phyloP scores from a whole-genome alignment of 1,140 invertebrate genomes.

The Aphaenogaster floridana region DNA sequence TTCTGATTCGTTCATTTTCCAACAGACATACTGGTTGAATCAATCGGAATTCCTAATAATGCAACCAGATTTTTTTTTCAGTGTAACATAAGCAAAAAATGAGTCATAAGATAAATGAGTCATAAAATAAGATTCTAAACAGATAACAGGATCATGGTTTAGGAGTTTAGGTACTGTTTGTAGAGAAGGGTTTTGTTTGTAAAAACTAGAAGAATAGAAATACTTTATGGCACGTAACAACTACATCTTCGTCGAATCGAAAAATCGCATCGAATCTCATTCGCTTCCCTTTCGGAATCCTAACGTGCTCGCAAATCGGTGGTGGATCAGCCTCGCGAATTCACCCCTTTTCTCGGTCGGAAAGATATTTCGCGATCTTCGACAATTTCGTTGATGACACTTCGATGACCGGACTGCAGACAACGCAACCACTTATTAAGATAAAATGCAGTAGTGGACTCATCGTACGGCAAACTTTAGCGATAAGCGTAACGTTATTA shows the following conservation, averaged over 20 bases:
- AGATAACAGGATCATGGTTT: too few species aligned
- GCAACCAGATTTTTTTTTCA: too few species aligned
- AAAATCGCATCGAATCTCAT: slow-evolving; percentile 30
- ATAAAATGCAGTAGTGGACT: not conserved
- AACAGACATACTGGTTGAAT: too few species aligned
- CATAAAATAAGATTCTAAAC: too few species aligned
- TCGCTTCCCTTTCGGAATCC: not conserved
- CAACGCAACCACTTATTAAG: not conserved
- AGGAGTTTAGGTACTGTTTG: too few species aligned
- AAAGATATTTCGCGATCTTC: not conserved
- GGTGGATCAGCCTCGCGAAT: slow-evolving; percentile 38
- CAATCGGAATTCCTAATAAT: too few species aligned
- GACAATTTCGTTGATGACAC: not conserved
- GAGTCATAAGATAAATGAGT: too few species aligned
- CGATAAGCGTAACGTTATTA: not conserved
- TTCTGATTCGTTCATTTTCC: too few species aligned
- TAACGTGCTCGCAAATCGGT: not conserved
- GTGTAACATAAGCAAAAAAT: too few species aligned
- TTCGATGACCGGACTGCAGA: slow-evolving; percentile 16
- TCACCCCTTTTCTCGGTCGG: not conserved
- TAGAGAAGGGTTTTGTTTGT: too few species aligned
- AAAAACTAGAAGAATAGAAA: too few species aligned
- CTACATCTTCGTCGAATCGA: not conserved
- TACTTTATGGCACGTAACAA: too few species aligned
- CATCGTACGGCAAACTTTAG: not conserved